phyloP scores from a whole-genome alignment of 1,140 invertebrate genomes.

The Artemia franciscana region DNA sequence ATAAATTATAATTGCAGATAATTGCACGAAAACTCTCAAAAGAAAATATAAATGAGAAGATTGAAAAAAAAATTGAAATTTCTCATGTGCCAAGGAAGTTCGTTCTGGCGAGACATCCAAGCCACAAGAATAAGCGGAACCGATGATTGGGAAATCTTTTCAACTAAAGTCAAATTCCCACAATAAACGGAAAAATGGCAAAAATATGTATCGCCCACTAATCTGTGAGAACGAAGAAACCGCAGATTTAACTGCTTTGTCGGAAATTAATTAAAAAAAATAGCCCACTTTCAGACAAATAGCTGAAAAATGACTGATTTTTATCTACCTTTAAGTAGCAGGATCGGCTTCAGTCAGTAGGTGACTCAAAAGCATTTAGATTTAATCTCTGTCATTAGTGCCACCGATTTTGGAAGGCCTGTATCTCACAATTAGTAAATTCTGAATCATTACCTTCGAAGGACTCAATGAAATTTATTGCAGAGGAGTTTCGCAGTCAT shows the following conservation, averaged over 20 bases:
- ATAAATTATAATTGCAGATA: no score
- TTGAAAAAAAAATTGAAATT: no score
- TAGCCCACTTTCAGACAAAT: not conserved
- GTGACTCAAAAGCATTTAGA: no score
- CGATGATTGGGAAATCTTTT: not conserved
- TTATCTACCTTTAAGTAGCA: not conserved
- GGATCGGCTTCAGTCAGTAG: not conserved
- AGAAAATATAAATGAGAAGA: no score
- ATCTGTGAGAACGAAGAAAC: not conserved
- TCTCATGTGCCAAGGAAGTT: not conserved
- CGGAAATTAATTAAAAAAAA: no score
- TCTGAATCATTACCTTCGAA: no score
- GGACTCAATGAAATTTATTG: no score
- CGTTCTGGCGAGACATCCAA: not conserved
- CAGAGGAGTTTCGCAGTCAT: no score
- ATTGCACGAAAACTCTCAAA: no score
- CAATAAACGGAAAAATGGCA: not conserved
- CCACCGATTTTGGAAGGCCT: no score
- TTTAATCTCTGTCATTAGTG: no score
- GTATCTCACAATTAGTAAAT: no score
- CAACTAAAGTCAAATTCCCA: not conserved
- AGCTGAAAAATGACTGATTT: not conserved
- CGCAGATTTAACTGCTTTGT: not conserved
- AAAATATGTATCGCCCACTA: not conserved
- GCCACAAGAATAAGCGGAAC: not conserved